These are phyloP conservation scores for Solenodon paradoxus DNA, from an alignment of 2,113 vertebrate genomes.

Conservation along the genomic window DNA sequence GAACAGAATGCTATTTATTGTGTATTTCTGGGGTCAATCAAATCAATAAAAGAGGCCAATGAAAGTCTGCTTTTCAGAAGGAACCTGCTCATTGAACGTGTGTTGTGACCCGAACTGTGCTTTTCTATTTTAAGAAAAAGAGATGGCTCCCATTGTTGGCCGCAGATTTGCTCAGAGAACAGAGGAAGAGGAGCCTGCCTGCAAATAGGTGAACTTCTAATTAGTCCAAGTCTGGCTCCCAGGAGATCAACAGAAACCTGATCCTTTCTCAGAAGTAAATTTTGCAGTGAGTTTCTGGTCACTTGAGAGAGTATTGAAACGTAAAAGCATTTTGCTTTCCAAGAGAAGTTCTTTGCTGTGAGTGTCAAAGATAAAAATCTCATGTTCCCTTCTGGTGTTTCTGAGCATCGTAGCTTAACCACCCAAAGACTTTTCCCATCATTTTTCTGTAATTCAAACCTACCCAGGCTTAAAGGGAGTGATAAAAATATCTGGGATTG, in stretches of 20 bases:
- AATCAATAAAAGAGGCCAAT: constrained; percentile 34
- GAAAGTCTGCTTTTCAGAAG: neutral
- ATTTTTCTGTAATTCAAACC: constrained; percentile 34
- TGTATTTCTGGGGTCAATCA: constrained; percentile 29
- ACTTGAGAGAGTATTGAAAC: constrained; percentile 48
- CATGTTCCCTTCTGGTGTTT: neutral
- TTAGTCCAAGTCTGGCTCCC: constrained; percentile 52
- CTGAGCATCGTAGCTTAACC: neutral
- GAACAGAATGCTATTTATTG: neutral
- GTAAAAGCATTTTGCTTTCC: constrained; percentile 54
- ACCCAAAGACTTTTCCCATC: neutral
- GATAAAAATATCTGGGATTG: neutral
- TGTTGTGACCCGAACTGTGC: constrained; percentile 5
- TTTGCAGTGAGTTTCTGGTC: constrained; percentile 54
- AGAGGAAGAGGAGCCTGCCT: constrained; percentile 28
- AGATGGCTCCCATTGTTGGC: neutral
- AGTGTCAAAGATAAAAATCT: constrained; percentile 31
- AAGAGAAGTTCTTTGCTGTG: constrained; percentile 39
- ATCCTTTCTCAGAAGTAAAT: constrained; percentile 48
- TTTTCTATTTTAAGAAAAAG: neutral
- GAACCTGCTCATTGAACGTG: neutral
- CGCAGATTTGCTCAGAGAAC: neutral
- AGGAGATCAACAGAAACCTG: constrained; percentile 44
- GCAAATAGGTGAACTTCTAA: constrained; percentile 41
- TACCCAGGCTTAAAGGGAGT: neutral